Percentiles rank a stretch among this genome's conserved stretches.
Evolutionary conservation across 2,888 invertebrate species (phyloP).

Genomic region (Lomographa bimaculata): DNA sequence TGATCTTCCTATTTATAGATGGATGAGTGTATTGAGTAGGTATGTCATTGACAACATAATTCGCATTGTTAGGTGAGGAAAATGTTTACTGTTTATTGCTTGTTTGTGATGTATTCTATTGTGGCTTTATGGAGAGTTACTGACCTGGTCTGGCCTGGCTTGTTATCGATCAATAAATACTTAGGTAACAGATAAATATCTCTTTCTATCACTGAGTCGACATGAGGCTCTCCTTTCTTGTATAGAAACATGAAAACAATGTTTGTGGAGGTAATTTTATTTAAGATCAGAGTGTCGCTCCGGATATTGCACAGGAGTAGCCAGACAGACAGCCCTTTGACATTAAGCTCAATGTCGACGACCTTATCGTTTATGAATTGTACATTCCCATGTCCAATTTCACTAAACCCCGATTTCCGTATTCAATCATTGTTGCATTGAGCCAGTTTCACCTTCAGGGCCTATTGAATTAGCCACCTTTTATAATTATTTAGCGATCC

Average conservation of each 20-base stretch:
- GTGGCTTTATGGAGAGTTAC: conserved; percentile 6
- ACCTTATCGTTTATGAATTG: conserved; percentile 23
- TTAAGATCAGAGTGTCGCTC: not conserved
- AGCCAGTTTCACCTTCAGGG: conserved; percentile 17
- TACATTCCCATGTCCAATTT: conserved; percentile 30
- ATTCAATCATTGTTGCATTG: conserved; percentile 13
- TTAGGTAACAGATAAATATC: conserved; percentile 8
- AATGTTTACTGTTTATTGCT: too few relatives aligned
- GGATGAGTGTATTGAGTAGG: too few relatives aligned
- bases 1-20: too few relatives aligned
- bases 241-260: too few relatives aligned
- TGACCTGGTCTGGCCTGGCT: too few relatives aligned
- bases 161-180: conserved; percentile 13
- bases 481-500: too few relatives aligned
- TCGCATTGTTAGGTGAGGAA: too few relatives aligned
- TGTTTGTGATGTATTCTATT: too few relatives aligned
- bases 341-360: conserved; percentile 24
- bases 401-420: conserved; percentile 19
- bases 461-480: too few relatives aligned
- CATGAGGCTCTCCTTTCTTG: conserved; percentile 2
- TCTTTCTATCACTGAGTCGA: conserved; percentile 7
- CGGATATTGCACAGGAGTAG: conserved; percentile 9
- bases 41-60: too few relatives aligned
- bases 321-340: conserved; percentile 20
- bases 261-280: too few relatives aligned